Base-by-base conservation (phyloP, 2,797 vertebrate genomes). In the Aplochiton taeniatus region DNA sequence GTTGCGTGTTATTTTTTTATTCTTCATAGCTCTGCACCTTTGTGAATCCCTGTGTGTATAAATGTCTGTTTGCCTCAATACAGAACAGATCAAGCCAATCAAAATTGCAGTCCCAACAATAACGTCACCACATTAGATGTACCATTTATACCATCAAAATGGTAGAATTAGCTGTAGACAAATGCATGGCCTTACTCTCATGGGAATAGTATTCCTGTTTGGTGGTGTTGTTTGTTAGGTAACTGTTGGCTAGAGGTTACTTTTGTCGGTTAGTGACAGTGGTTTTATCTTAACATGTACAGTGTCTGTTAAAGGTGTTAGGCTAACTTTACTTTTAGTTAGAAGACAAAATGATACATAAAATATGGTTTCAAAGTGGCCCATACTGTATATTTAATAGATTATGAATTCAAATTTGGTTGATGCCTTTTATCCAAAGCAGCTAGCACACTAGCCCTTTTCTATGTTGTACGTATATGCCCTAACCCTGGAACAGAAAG, bases 101-200 rank as follows among this genome's bases (percentile, higher is more conserved):
- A n/a, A n/a, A n/a, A n/a, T n/a, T n/a, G n/a, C n/a, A n/a, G n/a
- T n/a, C n/a, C n/a, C n/a, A n/a, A n/a, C n/a, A n/a, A n/a, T n/a
- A n/a, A n/a, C n/a, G 13, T n/a, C 48, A 50, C 48, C 11, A 50
- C 11, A 50, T 50, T 50, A 47, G 46, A 47, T 47, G 9, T 9
- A 47, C 46, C 13, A 7, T 13, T 50, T n/a, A n/a, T 50, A 14
- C 16, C 16, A 5, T 50, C 11, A 50, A 50, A 50, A 11, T 7
- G 6, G 16, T 50, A 50, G 11, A 50, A 14, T 14, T 50, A 13
- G 12, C 11, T 55, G 46, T 55, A 41, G 53, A 41, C 53, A 55
- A 20, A 55, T 55, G 53, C 53, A 55, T 55, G 53, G 53, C 53
- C 12, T 55, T 44, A 58, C 11, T n/a, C 42, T 43, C 42, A 44